Evolutionary conservation across 2,797 vertebrate genomes (phyloP), one percentile per base, ranked within the genome.

Genomic region (Oreochromis grahami): DNA sequence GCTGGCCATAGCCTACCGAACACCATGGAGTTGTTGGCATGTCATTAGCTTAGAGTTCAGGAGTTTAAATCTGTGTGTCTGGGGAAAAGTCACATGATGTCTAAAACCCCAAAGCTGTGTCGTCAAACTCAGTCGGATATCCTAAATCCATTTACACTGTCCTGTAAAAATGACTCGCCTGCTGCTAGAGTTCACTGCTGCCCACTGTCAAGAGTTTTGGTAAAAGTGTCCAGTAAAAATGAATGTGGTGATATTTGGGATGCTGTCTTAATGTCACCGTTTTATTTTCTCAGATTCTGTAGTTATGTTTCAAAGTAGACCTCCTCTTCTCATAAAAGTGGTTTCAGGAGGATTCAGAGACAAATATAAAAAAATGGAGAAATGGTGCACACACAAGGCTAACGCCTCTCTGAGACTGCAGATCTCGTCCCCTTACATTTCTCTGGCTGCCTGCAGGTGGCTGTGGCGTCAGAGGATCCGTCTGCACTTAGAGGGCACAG

Each of bases 391-490:
- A 29, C 15, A 11, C 41, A 45, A 45, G 8, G 13, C 36, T 8
- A 38, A 21, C 11, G 63, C n/a, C 36, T 14, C 63, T 70, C 9
- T 17, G 19, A 58, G 52, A 50, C 48, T 12, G 26, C 58, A 11
- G 26, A 34, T 60, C 3, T 21, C n/a, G 3, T 38, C 52, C 51
- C 10, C 32, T 81, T 19, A 55, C 36, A 8, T 43, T 11, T 56
- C 36, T 13, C 8, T 4, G 50, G 12, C 12, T 29, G 5, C 38
- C 50, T 43, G 43, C 83, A 99, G 98, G 93, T 99, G 98, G 98
- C 95, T 97, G 60, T 99, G 98, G 98, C 97, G 98, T n/a, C 98
- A 99, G 89, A 96, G 98, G 86, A 97, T 98, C 91, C 97, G 98
- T 34, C 91, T 99, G 41, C 96, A 98, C 81, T 93, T 99, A 41